Base-by-base conservation (phyloP, 1,140 invertebrate species). In the Zaprionus africanus region DNA sequence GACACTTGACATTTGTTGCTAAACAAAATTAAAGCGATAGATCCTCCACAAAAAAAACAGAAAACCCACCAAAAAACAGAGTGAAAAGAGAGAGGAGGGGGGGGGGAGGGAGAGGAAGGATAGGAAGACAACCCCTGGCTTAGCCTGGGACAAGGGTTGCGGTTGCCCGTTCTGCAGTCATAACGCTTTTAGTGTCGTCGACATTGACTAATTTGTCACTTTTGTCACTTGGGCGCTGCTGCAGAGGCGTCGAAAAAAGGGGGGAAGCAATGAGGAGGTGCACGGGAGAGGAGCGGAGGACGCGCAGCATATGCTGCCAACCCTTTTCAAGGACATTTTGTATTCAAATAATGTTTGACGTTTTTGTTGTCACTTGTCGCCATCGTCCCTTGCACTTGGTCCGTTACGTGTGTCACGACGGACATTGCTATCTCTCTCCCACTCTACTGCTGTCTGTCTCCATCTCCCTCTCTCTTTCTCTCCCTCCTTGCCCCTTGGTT, bases 311-410 rank as follows among this genome's bases (percentile, higher is more conserved):
- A 72, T 76, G 80, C 49, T 59, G 58, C 19, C 65, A 82, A 85
- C 82, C 82, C 82, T 85, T 85, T 85, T 85, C 82, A 85, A 85
- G 82, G 82, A 73, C 78, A 85, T 85, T 85, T 85, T 69, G 82
- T 85, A 85, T 85, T 85, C 82, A 85, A 85, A 85, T 85, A 85
- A 81, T 85, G 82, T 85, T 85, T 85, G 82, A 72, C 82, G 63
- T 78, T 84, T 73, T 75, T 83, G 67, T 60, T 73, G 59, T 43
- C 58, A 17, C 59, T 61, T 19, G 7, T 41, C 7, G 26, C 13
- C 24, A 4, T 28, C 36, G 36, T 58, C 26, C 63, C 46, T 58
- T 61, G 58, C 62, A 62, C 65, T 76, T 82, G 38, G 56, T 41
- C 46, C 56, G 66, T 49, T 60, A 76, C 66, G 63, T 76, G 81